These are phyloP conservation scores for Ceyx cyanopectus DNA, from an alignment of 2,113 vertebrate genomes.

Conservation along the genomic window DNA sequence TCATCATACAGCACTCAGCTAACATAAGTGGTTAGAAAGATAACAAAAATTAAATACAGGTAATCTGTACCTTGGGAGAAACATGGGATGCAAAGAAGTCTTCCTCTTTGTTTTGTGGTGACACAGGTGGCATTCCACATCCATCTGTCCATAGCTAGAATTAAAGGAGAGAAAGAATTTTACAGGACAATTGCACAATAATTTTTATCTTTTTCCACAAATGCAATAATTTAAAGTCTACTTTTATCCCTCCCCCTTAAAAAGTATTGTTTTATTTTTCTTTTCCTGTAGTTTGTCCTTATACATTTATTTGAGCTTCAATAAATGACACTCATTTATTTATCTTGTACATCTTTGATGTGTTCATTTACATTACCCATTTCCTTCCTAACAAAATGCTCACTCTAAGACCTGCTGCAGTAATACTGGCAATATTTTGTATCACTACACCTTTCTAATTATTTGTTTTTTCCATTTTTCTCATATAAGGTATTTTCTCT, in stretches of 20 bases:
- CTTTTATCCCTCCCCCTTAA: not conserved
- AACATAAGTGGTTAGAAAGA: not conserved
- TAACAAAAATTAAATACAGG: not conserved
- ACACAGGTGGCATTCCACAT: conserved; percentile 70
- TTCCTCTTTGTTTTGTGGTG: conserved; percentile 85
- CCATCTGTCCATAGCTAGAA: conserved; percentile 91
- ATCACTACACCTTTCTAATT: not conserved
- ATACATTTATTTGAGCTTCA: not conserved
- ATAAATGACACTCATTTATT: not conserved
- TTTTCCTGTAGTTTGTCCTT: not conserved
- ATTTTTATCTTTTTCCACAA: not conserved
- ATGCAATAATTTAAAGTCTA: not conserved
- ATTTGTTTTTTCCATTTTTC: not conserved
- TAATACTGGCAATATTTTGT: not conserved
- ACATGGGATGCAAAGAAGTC: conserved; percentile 92
- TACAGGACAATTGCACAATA: not conserved
- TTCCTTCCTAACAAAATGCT: not conserved
- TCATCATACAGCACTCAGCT: not conserved
- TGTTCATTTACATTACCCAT: not conserved
- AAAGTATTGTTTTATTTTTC: not conserved
- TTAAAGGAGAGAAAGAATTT: not conserved
- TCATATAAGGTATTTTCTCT: not conserved
- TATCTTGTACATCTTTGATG: not conserved
- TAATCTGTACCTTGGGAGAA: conserved; percentile 67
- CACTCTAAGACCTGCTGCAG: not conserved